Conservation (phyloP, 2,888 invertebrate species). For the Agrypnus murinus region DNA sequence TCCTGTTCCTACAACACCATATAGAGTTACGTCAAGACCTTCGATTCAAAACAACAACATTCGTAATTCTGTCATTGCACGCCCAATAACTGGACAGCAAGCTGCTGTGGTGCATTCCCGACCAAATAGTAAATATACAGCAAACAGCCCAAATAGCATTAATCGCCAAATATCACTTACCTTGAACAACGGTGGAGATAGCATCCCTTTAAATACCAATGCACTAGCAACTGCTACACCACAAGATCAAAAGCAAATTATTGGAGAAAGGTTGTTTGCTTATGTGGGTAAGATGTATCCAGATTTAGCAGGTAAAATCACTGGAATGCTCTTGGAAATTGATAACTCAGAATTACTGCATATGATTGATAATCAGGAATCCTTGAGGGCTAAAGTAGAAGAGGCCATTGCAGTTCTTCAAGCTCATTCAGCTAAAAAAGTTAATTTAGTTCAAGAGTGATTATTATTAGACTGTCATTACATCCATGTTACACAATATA, state of each 20-base stretch:
- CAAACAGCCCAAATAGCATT: conserved; percentile 78
- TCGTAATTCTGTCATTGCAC: conserved; percentile 80
- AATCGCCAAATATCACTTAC: conserved; percentile 62
- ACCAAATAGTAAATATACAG: conserved; percentile 90
- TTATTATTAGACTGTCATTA: not conserved
- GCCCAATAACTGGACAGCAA: conserved; percentile 91
- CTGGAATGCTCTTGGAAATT: conserved; percentile 94
- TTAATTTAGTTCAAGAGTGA: conserved; percentile 58
- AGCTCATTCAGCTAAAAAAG: conserved; percentile 87
- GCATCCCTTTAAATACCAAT: conserved; percentile 92
- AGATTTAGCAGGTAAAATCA: conserved; percentile 96
- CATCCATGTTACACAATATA: not conserved
- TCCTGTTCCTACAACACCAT: conserved; percentile 71
- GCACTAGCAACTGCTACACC: conserved; percentile 94
- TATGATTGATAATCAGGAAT: conserved; percentile 97
- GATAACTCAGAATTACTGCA: conserved; percentile 97
- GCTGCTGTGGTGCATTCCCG: conserved; percentile 80
- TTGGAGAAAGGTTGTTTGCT: conserved; percentile 97
- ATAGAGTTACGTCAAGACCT: conserved; percentile 64
- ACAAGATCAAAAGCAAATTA: conserved; percentile 98
- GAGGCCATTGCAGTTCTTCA: conserved; percentile 98
- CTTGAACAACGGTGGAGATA: conserved; percentile 66
- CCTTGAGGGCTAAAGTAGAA: conserved; percentile 96
- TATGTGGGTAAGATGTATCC: conserved; percentile 96
- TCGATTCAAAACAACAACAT: conserved; percentile 79